Evolutionary conservation across 2,888 invertebrate species (phyloP), one percentile per base, ranked within the genome.

Genomic region (Omphaloscelis lunosa): DNA sequence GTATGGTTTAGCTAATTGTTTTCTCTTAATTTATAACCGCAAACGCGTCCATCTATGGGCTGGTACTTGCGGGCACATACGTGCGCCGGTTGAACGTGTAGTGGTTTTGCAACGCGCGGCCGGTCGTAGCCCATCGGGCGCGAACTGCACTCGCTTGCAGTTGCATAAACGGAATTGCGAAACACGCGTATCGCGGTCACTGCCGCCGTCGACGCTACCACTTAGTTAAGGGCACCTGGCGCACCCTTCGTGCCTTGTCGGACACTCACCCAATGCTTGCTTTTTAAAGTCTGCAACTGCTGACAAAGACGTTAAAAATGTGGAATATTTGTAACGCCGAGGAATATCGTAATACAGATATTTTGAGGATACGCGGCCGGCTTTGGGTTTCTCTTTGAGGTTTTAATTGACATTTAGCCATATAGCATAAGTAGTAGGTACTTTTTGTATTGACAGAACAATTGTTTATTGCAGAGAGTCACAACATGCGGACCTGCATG

Each of bases 111-210:
- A 96, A 96, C 89, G 68, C 88, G 77, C 89, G 89, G 90, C 91
- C 91, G 91, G 90, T 89, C 91, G 90, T 91, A 92, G 94, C 92
- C 95, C 95, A 95, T 95, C 96, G 94, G 93, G 93, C 91, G 93
- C 92, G 90, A 90, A 90, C 93, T 95, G 95, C 95, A 95, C 93
- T 94, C 92, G 92, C 91, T 87, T 94, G 95, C 94, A 94, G 93
- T 96, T 96, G 96, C 96, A 96, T 96, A 95, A 96, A 96, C 90
- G 80, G 81, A 79, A 89, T 96, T 96, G 94, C 94, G 93, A 95
- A 92, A 96, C 92, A 12, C 61, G 80, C 90, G 93, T 93, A 96
- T 95, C 95, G 95, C 96, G 96, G 96, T 96, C 96, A 96, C 96
- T 96, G 96, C 94, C 96, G 95, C 92, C 90, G 92, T 82, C 75